Evolutionary conservation across 2,888 invertebrate species (phyloP), one percentile per base, ranked within the genome.

Genomic region (Diarsia dahlii): DNA sequence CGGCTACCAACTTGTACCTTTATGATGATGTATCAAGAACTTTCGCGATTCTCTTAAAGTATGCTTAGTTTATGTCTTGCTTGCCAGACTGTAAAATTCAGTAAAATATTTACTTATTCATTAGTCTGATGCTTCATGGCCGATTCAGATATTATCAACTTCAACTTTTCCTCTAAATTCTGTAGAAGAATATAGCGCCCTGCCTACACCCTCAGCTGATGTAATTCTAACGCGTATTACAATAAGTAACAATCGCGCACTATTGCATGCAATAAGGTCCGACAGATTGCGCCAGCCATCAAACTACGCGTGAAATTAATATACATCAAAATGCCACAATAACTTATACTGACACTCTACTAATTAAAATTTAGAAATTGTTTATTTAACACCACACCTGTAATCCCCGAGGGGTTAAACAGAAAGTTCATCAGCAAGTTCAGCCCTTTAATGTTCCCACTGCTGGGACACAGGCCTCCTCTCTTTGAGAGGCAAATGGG

Each of bases 271-370:
- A 60, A 20, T 67, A 39, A 54, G 13, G 23, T 39, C 65, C 8
- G 80, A 58, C 65, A 56, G 48, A 54, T 80, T 79, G 65, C 69
- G 39, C 50, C 62, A 72, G 0, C 54, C 13, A 70, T 75, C 75
- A 56, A 74, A 39, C 28, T 48, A 34, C n/a, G 23, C 56, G 56
- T 56, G 60, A 56, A 70, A 66, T 64, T 52, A 66, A 45, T 34
- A 52, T 18, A 66, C 48, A 10, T 79, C 58, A 48, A n/a, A 62
- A 48, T 46, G 28, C 48, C 46, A 66, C 34, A 52, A 74, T 56
- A 50, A 54, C 3, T 39, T 28, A 48, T n/a, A 13, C 12, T 65
- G 23, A 65, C 48, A 63, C 2, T 45, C 39, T 45, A 63, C 12
- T 48, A 12, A 65, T 28, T 28, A 65, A 48, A 65, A 65, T 28